A percentile compares a stretch with the other conserved stretches of the same genome.
phyloP scores from a whole-genome alignment of 1,140 invertebrate species.

The Dufourea novaeangliae region DNA sequence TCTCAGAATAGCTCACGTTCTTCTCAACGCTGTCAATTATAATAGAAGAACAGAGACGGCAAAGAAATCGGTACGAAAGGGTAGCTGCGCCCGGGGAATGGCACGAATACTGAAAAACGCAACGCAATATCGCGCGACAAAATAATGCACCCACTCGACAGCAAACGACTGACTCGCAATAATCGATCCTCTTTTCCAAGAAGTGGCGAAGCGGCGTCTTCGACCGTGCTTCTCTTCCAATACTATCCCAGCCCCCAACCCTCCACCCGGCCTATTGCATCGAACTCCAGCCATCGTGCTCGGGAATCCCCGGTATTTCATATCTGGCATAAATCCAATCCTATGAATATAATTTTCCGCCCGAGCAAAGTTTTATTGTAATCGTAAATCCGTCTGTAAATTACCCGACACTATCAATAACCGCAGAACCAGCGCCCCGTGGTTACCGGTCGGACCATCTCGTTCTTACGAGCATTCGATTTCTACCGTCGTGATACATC shows the following conservation, averaged over 20 bases:
- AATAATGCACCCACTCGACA: constrained; percentile 53
- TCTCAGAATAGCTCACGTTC: no score
- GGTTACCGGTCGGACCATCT: background rate
- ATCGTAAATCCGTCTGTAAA: constrained; percentile 81
- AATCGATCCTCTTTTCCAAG: constrained; percentile 55
- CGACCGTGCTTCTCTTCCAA: constrained; percentile 31
- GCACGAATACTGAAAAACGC: background rate
- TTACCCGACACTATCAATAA: constrained; percentile 78
- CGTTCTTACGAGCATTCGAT: constrained; percentile 5
- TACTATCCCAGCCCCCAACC: background rate
- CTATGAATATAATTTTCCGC: constrained; percentile 81
- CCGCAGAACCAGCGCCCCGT: constrained; percentile 54
- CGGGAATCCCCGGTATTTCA: constrained; percentile 74
- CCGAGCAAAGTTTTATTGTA: constrained; percentile 80
- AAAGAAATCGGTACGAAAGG: no score
- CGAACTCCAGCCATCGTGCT: constrained; percentile 21
- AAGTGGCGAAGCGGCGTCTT: constrained; percentile 40
- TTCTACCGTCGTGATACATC: background rate
- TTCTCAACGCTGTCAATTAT: background rate
- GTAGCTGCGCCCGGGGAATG: background rate
- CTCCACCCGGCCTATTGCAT: constrained; percentile 23
- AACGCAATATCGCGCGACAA: constrained; percentile 31
- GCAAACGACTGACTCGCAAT: constrained; percentile 54
- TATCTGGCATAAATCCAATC: constrained; percentile 81
- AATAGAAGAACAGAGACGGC: background rate